Evolutionary conservation across 2,797 vertebrate genomes (phyloP).

Genomic region (Gymnocypris eckloni): DNA sequence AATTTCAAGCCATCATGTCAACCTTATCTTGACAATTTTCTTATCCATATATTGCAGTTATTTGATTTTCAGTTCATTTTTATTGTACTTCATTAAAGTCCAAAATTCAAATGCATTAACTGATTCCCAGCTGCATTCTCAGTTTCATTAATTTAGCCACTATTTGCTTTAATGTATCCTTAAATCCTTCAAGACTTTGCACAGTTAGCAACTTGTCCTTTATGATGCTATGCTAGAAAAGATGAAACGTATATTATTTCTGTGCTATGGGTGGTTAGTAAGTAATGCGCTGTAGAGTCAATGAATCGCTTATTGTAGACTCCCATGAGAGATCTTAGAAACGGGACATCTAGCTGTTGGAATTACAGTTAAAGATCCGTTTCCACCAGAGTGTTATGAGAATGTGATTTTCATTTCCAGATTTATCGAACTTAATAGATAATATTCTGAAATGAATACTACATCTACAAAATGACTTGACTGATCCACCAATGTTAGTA

Average conservation of each 20-base stretch:
- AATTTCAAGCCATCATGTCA: neutral
- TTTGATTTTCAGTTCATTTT: neutral
- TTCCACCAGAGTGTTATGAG: conserved; percentile 41
- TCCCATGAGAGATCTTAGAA: conserved; percentile 28
- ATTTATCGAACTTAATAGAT: conserved; percentile 45
- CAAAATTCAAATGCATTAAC: neutral
- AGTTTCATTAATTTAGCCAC: neutral
- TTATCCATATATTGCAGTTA: neutral
- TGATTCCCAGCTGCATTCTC: neutral
- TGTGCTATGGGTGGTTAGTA: conserved; percentile 32
- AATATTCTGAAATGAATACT: conserved; percentile 42
- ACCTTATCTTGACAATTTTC: neutral
- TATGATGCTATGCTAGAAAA: conserved; percentile 15
- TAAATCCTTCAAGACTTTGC: neutral
- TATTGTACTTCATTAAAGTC: neutral
- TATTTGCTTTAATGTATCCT: neutral
- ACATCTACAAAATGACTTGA: conserved; percentile 39
- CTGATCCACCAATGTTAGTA: conserved; percentile 30
- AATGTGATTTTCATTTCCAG: conserved; percentile 52
- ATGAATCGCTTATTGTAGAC: conserved; percentile 22
- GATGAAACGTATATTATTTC: conserved; percentile 23
- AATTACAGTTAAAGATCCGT: conserved; percentile 44
- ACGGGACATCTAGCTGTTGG: conserved; percentile 44
- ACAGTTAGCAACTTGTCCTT: neutral
- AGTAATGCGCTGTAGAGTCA: conserved; percentile 28